These are phyloP conservation scores for Montipora efflorescens DNA, from an alignment of 64 coral and sea anemone genomes.

Conservation along the genomic window DNA sequence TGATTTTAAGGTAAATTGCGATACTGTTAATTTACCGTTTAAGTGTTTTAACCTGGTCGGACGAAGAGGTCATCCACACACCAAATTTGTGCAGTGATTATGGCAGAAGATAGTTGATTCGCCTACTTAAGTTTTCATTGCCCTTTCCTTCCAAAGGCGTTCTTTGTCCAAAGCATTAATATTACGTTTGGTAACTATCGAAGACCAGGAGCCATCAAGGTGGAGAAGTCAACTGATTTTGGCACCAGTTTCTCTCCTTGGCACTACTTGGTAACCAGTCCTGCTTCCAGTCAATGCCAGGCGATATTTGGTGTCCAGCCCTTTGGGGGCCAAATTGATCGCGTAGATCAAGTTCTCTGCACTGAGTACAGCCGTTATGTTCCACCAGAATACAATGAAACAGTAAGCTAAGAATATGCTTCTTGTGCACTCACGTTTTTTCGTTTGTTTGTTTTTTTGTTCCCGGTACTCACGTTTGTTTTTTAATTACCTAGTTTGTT, in stretches of 20 bases:
- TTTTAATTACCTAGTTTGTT: too few relatives aligned
- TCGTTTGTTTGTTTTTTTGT: too few relatives aligned
- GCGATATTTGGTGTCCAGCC: constrained; percentile 47
- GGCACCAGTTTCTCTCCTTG: constrained; percentile 69
- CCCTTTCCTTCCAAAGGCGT: constrained; percentile 41
- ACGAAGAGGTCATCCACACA: too few relatives aligned
- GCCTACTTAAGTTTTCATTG: not conserved
- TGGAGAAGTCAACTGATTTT: constrained; percentile 74
- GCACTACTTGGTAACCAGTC: constrained; percentile 81
- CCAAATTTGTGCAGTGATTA: too few relatives aligned
- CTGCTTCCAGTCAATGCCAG: constrained; percentile 41
- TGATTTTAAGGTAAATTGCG: too few relatives aligned
- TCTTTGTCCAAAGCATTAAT: constrained; percentile 72
- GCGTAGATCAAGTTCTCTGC: constrained; percentile 80
- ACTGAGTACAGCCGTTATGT: constrained; percentile 72
- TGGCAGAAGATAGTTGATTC: too few relatives aligned
- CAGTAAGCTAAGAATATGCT: constrained; percentile 39
- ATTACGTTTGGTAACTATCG: constrained; percentile 88
- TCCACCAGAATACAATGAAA: constrained; percentile 76
- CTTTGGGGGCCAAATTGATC: constrained; percentile 11
- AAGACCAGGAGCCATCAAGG: constrained; percentile 68
- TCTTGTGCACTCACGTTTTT: not conserved
- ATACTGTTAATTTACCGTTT: too few relatives aligned
- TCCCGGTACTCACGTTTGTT: too few relatives aligned
- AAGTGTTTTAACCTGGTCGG: too few relatives aligned